phyloP scores from a whole-genome alignment of 2,888 invertebrate genomes.

The Bembecia ichneumoniformis region DNA sequence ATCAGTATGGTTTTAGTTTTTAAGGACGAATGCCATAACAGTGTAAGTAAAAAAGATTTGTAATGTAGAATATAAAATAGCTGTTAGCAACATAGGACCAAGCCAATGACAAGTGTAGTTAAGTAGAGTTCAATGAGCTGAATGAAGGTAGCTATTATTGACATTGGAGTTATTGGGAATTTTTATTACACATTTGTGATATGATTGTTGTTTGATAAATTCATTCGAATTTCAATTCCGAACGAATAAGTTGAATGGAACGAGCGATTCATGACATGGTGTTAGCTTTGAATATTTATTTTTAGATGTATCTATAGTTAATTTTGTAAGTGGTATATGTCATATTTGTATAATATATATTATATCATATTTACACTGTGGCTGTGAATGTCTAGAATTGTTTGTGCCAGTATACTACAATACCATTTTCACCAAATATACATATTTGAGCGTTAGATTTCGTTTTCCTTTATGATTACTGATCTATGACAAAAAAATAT shows the following conservation, averaged over 20 bases:
- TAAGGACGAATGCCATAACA: conserved; percentile 12
- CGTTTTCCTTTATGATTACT: no score
- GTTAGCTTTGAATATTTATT: conserved; percentile 12
- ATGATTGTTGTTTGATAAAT: no score
- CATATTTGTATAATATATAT: conserved; percentile 10
- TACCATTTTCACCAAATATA: conserved; percentile 24
- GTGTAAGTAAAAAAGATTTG: conserved; percentile 5
- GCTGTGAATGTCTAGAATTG: conserved; percentile 35
- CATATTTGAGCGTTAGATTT: no score
- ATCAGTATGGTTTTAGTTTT: conserved; percentile 3
- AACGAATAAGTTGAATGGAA: conserved; percentile 18
- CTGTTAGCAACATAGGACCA: background rate
- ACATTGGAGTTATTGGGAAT: background rate
- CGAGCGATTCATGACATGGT: conserved; percentile 45
- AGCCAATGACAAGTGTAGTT: conserved; percentile 3
- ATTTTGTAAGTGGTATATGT: conserved; percentile 7
- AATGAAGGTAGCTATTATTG: conserved; percentile 1
- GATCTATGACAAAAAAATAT: no score
- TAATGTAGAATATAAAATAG: background rate
- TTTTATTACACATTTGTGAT: background rate
- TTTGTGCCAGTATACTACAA: conserved; percentile 27
- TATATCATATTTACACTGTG: conserved; percentile 21
- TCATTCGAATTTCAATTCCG: background rate
- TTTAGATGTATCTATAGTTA: conserved; percentile 11
- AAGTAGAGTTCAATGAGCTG: conserved; percentile 2